phyloP scores from a whole-genome alignment of 2,797 vertebrate genomes.

The Ciconia nigra region DNA sequence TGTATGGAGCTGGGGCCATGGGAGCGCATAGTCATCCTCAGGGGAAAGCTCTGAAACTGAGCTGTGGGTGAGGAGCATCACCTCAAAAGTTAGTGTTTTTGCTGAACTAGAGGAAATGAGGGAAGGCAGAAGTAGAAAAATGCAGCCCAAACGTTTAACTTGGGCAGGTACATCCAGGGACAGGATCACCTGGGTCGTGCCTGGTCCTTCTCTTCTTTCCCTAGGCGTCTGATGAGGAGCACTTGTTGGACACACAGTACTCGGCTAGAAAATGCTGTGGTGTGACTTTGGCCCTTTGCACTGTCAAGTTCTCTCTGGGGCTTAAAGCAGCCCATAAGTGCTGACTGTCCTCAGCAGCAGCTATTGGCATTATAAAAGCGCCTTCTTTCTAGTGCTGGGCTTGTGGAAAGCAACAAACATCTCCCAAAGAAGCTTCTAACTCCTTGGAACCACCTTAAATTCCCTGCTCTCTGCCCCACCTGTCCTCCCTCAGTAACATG shows the following conservation, averaged over 20 bases:
- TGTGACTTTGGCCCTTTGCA: background rate
- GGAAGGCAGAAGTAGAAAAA: background rate
- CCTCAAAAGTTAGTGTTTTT: fast-evolving
- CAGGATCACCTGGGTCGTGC: background rate
- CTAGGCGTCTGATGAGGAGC: background rate
- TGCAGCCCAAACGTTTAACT: fast-evolving
- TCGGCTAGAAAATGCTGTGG: background rate
- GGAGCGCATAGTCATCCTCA: background rate
- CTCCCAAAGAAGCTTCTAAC: background rate
- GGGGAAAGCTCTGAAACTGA: background rate
- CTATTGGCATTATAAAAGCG: background rate
- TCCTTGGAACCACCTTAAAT: constrained; percentile 26
- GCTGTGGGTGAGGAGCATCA: background rate
- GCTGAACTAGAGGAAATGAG: background rate
- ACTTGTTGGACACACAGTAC: background rate
- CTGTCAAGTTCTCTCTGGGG: background rate
- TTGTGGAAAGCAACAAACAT: background rate
- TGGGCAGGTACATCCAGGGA: background rate
- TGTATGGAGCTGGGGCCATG: fast-evolving
- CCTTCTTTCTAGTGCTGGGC: background rate
- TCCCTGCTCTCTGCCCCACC: background rate
- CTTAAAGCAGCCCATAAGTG: background rate
- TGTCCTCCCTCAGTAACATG: background rate
- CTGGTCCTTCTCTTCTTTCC: background rate
- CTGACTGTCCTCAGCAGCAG: no score